Base-by-base conservation (phyloP, 2,113 vertebrate species). In the Dolichotis patagonum region DNA sequence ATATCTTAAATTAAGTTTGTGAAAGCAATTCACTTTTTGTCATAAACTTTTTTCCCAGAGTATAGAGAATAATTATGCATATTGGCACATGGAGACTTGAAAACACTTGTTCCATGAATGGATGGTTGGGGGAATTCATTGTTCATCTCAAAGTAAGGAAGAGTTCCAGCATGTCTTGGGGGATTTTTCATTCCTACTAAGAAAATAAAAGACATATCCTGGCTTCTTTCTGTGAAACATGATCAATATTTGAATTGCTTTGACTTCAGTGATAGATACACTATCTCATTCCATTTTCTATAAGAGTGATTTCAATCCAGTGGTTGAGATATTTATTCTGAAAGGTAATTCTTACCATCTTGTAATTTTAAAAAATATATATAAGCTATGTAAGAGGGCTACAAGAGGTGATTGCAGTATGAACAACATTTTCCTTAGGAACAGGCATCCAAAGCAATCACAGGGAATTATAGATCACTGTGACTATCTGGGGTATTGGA, bases 1-100 rank as follows among this genome's bases (percentile, higher is more conserved):
- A 19, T 62, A 30, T 54, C n/a, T 88, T 88, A 94, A 77, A 91
- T 85, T 96, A 89, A 83, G 13, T 14, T 83, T 75, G 11, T 16
- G 67, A 65, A 92, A 83, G 30, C 28, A 91, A 84, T 54, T 5
- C 0, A 43, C 17, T 95, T 96, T 30, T 0, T 26, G 22, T 7
- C 17, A 91, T 35, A 22, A 41, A 77, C 32, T 54, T 91, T 30
- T 56, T 90, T 96, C 65, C 28, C 46, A 38, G 12, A 4, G 94
- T 38, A 12, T 38, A 73, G 49, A 67, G 14, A 11, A n/a, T 88
- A 54, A 26, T 85, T 90, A 60, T 46, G 46, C 19, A 90, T 75
- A 62, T 26, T 65, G 28, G 1, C n/a, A 11, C 46, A 30, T 56
- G 24, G 19, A 11, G 1, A 52, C 35, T 75, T 81, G 32, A 93